These are phyloP conservation scores for Matsumyia berberina DNA, from an alignment of 2,888 invertebrate genomes.

Conservation along the genomic window DNA sequence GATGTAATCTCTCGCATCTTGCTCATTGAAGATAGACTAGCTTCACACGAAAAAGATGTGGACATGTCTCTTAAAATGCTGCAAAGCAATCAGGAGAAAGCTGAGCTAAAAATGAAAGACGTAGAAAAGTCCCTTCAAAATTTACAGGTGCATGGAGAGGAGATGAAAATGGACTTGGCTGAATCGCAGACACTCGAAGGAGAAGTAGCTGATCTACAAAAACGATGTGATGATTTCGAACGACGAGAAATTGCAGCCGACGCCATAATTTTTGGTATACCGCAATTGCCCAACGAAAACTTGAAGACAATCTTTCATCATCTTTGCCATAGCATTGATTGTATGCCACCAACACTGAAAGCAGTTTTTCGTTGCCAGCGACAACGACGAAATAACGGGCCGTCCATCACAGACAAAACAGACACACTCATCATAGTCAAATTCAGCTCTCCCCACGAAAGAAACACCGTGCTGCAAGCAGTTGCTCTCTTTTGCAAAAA, in stretches of 20 bases:
- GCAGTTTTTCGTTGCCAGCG: slow-evolving; percentile 2
- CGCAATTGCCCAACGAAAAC: too few species aligned
- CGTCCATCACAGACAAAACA: not conserved
- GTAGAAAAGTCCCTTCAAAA: not conserved
- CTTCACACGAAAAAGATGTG: too few species aligned
- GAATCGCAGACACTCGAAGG: slow-evolving; percentile 20
- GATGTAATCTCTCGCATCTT: not conserved
- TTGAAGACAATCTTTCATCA: too few species aligned
- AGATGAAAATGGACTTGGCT: slow-evolving; percentile 7
- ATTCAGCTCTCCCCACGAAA: slow-evolving; percentile 12
- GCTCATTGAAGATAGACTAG: not conserved
- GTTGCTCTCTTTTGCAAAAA: slow-evolving; percentile 26
- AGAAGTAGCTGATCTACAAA: too few species aligned
- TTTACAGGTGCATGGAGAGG: not conserved
- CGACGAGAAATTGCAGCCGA: too few species aligned
- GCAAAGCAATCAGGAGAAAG: too few species aligned
- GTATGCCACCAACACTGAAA: too few species aligned
- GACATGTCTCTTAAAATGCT: too few species aligned
- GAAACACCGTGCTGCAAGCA: slow-evolving; percentile 4
- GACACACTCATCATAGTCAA: too few species aligned
- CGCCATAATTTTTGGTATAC: too few species aligned
- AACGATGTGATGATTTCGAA: too few species aligned
- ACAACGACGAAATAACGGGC: slow-evolving; percentile 2
- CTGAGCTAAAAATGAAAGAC: not conserved
- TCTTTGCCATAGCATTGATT: too few species aligned